These are phyloP conservation scores for Tinamus guttatus DNA, from an alignment of 2,113 vertebrate species.

Conservation along the genomic window DNA sequence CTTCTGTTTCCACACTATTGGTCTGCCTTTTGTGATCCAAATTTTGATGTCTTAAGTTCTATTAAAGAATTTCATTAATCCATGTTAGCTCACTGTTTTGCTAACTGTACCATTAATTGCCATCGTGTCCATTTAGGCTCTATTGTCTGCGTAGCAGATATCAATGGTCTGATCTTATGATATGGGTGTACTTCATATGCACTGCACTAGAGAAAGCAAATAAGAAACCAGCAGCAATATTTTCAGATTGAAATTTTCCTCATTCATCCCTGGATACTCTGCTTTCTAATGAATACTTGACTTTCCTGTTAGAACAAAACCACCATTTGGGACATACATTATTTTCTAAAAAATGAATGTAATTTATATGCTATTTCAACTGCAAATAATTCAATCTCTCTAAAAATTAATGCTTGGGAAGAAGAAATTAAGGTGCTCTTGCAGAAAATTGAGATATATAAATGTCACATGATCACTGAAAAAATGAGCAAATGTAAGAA, in stretches of 20 bases:
- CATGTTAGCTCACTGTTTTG: neutral
- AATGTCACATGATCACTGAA: neutral
- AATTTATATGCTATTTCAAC: neutral
- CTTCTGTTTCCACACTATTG: neutral
- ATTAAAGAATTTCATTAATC: neutral
- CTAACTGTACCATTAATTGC: neutral
- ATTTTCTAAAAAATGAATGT: neutral
- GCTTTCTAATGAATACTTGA: neutral
- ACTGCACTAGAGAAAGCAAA: neutral
- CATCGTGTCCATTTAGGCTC: neutral
- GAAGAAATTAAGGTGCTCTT: neutral
- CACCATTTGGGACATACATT: neutral
- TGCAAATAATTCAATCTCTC: neutral
- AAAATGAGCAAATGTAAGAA: neutral
- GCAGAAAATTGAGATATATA: slow-evolving; percentile 1
- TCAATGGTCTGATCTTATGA: neutral
- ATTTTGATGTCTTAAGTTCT: neutral
- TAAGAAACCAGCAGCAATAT: neutral
- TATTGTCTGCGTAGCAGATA: neutral
- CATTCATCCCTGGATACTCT: neutral
- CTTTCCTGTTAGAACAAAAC: neutral
- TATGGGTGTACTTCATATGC: neutral
- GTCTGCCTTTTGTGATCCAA: neutral
- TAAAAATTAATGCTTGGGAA: slow-evolving; percentile 7
- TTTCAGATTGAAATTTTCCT: neutral